phyloP scores from a whole-genome alignment of 2,113 vertebrate species.

The Heterochromis multidens region DNA sequence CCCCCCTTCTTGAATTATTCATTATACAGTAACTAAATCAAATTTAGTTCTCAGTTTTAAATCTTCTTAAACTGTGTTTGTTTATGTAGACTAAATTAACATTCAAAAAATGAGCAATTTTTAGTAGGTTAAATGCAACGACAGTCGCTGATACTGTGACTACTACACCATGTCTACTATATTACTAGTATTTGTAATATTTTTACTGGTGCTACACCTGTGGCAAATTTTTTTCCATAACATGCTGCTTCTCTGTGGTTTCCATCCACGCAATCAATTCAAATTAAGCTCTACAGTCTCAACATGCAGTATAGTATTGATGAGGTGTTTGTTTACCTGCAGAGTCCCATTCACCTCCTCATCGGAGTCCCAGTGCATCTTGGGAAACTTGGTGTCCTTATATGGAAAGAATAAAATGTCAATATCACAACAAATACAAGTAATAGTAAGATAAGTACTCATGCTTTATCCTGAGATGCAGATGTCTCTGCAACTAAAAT shows the following conservation, averaged over 20 bases:
- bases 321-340: slow-evolving; percentile 50
- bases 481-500: background rate
- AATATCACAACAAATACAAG: background rate
- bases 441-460: background rate
- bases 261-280: background rate
- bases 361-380: slow-evolving; percentile 66
- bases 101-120: background rate
- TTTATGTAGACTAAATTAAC: background rate
- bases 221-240: background rate
- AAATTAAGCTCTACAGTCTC: background rate
- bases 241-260: background rate
- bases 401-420: background rate
- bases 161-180: background rate
- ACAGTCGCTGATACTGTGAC: background rate
- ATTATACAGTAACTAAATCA: background rate
- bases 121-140: background rate
- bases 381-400: slow-evolving; percentile 52
- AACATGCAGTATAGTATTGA: background rate
- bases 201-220: too few relatives aligned
- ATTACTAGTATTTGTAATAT: background rate
- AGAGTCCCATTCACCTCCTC: slow-evolving; percentile 49
- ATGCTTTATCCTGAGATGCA: background rate
- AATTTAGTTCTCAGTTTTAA: background rate
- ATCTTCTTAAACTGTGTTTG: background rate
- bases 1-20: background rate